These are phyloP conservation scores for Brachylomia viminalis DNA, from an alignment of 2,888 invertebrate genomes.

Conservation along the genomic window DNA sequence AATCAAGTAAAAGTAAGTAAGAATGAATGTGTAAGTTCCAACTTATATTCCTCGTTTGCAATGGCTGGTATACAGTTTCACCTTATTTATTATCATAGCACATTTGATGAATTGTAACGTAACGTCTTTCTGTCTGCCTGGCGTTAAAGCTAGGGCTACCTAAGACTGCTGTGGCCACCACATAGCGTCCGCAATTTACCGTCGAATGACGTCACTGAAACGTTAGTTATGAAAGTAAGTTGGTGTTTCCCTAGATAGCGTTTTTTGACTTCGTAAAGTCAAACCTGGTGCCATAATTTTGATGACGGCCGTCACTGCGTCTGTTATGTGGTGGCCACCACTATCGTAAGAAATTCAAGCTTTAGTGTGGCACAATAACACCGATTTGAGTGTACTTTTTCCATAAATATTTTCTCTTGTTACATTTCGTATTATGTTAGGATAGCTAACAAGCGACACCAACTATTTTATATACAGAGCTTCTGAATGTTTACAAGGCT, in stretches of 20 bases:
- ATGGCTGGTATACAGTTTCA: background rate
- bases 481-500: background rate
- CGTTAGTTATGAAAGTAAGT: background rate
- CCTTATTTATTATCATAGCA: background rate
- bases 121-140: background rate
- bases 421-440: background rate
- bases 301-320: background rate
- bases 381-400: background rate
- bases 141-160: background rate
- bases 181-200: background rate
- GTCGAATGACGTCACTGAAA: background rate
- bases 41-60: slow-evolving; percentile 20
- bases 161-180: background rate
- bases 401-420: background rate
- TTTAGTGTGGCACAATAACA: background rate
- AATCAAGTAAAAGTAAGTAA: too few species aligned
- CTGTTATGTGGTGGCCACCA: background rate
- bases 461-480: background rate
- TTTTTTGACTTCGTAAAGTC: background rate
- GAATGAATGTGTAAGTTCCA: slow-evolving; percentile 24
- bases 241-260: background rate
- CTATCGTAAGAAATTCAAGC: background rate
- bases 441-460: background rate
- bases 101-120: background rate
- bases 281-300: background rate